Conservation (phyloP, 2,113 vertebrate species). For the Anarhynchus alexandrinus region DNA sequence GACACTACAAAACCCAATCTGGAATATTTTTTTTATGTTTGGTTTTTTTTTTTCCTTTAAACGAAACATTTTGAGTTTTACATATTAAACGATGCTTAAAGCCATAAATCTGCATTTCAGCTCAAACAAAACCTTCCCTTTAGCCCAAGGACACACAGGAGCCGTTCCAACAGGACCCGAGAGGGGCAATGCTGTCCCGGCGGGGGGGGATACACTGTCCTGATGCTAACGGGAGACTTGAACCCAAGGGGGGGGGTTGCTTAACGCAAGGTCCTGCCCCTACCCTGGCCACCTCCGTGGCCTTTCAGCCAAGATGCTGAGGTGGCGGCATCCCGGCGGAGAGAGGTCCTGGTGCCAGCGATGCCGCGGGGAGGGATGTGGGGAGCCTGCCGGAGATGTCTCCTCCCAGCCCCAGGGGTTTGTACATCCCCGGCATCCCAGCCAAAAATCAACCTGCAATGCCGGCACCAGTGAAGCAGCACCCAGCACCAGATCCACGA, state of each 20-base stretch:
- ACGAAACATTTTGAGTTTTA: neutral
- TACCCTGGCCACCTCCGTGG: neutral
- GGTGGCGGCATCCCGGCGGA: neutral
- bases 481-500: neutral
- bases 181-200: neutral
- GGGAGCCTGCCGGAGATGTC: neutral
- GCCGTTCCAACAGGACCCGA: neutral
- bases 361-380: fast-evolving
- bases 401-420: neutral
- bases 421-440: neutral
- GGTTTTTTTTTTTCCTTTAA: fast-evolving
- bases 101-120: neutral
- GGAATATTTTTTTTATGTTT: neutral
- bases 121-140: neutral
- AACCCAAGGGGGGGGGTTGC: neutral
- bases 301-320: neutral
- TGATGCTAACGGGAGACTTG: neutral
- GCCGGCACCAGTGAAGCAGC: neutral
- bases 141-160: neutral
- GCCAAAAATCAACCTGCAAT: neutral
- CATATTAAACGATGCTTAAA: neutral
- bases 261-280: neutral
- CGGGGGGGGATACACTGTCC: neutral
- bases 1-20: neutral
- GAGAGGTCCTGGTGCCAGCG: fast-evolving